Evolutionary conservation across 2,113 vertebrate species (phyloP), one percentile per base, ranked within the genome.

Genomic region (Corythoichthys intestinalis): DNA sequence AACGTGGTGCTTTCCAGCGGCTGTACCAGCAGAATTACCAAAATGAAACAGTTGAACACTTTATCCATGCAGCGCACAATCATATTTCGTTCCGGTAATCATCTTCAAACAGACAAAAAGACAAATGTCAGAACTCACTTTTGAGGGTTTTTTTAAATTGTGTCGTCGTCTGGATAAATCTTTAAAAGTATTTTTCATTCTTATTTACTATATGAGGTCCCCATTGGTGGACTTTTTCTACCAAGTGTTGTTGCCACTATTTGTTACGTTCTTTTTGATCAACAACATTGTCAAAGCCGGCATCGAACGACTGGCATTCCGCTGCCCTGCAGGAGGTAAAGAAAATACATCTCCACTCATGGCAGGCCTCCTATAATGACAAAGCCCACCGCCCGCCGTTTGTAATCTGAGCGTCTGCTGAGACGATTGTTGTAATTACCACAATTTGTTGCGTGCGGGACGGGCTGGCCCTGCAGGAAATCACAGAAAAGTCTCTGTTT

Each of bases 281-380:
- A 58, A 11, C 56, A 20, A 37, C 10, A 13, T 11, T 35, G 56
- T 58, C 34, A 58, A 14, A n/a, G 4, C 1, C 10, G 1, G 28
- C 54, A 56, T 34, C 13, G 34, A 37, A 12, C 9, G 56, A 58
- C 34, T 14, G 4, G 12, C 12, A 5, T 58, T 37, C 28, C 12
- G 13, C 1, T 6, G n/a, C 34, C 34, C 56, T 37, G 56, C 56
- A 14, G 56, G 34, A 57, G 11, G 56, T 14, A 34, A 34, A 56
- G 11, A 56, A 56, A 56, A 56, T 56, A 56, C 20, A 58, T 58
- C 56, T 58, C 10, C 11, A 37, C 56, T 58, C 34, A 58, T 58
- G 1, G 56, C 34, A 9, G 12, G 56, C 11, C 34, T 37, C 34
- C 34, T 37, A 28, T 37, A 37, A 58, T 58, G 56, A 58, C 56